phyloP scores from a whole-genome alignment of 2,797 vertebrate genomes.

The Poeciliopsis presidionis region DNA sequence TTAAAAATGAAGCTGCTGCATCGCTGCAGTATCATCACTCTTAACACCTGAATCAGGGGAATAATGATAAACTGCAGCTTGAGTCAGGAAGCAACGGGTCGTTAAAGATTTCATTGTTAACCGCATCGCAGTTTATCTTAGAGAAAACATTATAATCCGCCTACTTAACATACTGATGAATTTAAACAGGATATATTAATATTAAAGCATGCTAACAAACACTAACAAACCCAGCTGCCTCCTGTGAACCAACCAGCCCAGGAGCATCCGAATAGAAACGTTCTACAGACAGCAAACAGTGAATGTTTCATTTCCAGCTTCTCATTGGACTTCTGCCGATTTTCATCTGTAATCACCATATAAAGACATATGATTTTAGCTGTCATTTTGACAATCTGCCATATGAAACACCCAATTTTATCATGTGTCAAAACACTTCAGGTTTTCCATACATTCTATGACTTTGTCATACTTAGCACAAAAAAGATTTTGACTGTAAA shows the following conservation, averaged over 20 bases:
- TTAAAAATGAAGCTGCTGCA: slow-evolving; percentile 9
- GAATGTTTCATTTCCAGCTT: slow-evolving; percentile 39
- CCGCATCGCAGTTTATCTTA: slow-evolving; percentile 35
- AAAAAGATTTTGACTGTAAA: slow-evolving; percentile 19
- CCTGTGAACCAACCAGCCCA: no score
- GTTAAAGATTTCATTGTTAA: slow-evolving; percentile 48
- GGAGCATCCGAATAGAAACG: neutral
- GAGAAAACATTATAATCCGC: slow-evolving; percentile 23
- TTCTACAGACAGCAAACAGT: slow-evolving; percentile 29
- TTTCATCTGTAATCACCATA: slow-evolving; percentile 45
- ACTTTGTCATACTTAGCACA: slow-evolving; percentile 25
- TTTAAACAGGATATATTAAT: slow-evolving; percentile 41
- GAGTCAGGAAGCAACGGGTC: slow-evolving; percentile 31
- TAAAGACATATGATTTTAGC: slow-evolving; percentile 35
- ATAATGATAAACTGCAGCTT: slow-evolving; percentile 25
- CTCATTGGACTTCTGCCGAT: slow-evolving; percentile 38
- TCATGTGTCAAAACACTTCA: slow-evolving; percentile 26
- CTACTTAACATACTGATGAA: slow-evolving; percentile 32
- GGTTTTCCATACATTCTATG: slow-evolving; percentile 24
- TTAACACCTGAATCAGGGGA: slow-evolving; percentile 23
- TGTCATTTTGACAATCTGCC: slow-evolving; percentile 30
- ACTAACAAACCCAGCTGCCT: no score
- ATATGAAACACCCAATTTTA: slow-evolving; percentile 12
- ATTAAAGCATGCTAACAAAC: slow-evolving; percentile 32
- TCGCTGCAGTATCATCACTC: slow-evolving; percentile 6